Evolutionary conservation across 2,113 vertebrate genomes (phyloP), one percentile per base, ranked within the genome.

Genomic region (Chrysemys picta): DNA sequence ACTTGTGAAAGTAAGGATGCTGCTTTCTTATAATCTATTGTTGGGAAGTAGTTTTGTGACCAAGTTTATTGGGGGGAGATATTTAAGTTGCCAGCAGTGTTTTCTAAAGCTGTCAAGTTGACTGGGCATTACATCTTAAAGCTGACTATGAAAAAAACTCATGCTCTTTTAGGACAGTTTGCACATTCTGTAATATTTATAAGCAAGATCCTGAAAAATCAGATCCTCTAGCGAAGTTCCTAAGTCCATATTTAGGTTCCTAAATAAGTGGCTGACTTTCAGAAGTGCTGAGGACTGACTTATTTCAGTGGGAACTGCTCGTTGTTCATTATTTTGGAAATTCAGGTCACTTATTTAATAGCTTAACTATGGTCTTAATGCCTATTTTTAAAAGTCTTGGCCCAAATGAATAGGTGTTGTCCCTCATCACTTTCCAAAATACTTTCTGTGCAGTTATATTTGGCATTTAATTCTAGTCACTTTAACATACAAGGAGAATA

Each of bases 381-480:
- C 53, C 72, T 85, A 31, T 31, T 91, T 31, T 82, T 75, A 62
- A 85, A 95, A 82, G 69, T 10, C 12, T 42, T 65, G 49, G 92
- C 90, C 8, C 1, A 89, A 88, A 69, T 47, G 49, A 29, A 54
- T 69, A 56, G 5, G 6, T 6, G 5, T 76, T 84, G 45, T 10
- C 93, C 38, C n/a, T 35, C 10, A 82, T 45, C n/a, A 76, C 31
- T 93, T 94, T 35, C 57, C 50, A 84, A 54, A 35, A 12, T 80
- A 14, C 19, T 89, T 57, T 93, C 35, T 62, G 8, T 76, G 45
- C 72, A 56, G 62, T 69, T 69, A 69, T n/a, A 69, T 69, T 19
- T 88, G 42, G 19, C 82, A 56, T 47, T 84, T 93, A 82, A 12
- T 45, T 91, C 80, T 53, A 27, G 69, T 65, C 27, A 45, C 9